Percentiles rank a stretch among this genome's conserved stretches.
Evolutionary conservation across 2,797 vertebrate genomes (phyloP).

Genomic region (Anisognathus igniventris): DNA sequence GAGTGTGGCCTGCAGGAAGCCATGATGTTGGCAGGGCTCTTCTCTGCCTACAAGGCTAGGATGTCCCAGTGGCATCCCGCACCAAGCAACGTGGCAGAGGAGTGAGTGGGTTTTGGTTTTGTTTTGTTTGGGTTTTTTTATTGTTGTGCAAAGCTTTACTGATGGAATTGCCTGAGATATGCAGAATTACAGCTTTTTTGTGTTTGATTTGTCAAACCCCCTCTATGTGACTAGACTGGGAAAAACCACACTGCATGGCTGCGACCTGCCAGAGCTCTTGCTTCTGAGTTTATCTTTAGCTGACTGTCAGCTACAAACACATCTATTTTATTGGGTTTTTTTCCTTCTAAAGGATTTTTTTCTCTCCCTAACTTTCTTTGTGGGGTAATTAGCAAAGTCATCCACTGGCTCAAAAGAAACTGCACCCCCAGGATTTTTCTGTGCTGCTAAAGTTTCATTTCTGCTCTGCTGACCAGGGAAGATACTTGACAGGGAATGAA

Average conservation of each 20-base stretch:
- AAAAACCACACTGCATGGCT: background rate
- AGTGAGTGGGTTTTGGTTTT: background rate
- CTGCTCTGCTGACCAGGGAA: background rate
- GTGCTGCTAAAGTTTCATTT: background rate
- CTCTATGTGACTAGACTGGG: background rate
- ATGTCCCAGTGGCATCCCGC: accelerated
- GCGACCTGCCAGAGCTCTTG: background rate
- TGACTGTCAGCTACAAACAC: background rate
- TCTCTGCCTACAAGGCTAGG: background rate
- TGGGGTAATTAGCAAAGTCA: background rate
- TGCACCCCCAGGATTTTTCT: background rate
- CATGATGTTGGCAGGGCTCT: accelerated
- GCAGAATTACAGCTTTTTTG: background rate
- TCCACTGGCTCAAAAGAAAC: background rate
- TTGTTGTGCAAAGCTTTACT: accelerated
- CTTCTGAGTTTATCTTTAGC: background rate
- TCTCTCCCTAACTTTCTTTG: background rate
- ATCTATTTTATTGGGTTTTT: accelerated
- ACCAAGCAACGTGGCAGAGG: background rate
- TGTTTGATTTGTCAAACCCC: background rate
- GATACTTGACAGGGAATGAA: background rate
- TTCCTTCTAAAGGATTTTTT: background rate
- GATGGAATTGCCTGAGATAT: accelerated
- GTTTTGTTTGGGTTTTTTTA: background rate
- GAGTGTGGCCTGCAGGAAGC: background rate